Evolutionary conservation across 2,888 invertebrate species (phyloP), one percentile per base, ranked within the genome.

Genomic region (Ormyrus labotus): DNA sequence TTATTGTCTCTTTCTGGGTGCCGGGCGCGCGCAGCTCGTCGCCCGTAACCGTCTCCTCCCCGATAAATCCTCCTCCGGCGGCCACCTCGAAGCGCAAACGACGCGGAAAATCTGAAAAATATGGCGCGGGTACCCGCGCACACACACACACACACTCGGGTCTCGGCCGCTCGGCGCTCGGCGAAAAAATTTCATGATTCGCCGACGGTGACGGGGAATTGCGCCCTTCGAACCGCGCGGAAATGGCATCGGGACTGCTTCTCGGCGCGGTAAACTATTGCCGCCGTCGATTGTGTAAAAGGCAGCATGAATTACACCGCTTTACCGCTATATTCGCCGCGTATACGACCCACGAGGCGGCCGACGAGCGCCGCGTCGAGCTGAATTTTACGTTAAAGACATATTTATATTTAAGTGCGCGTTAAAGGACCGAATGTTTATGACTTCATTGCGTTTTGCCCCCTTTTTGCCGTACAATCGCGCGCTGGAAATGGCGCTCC

Each of bases 101-200:
- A 82, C 71, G 81, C 70, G 82, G 82, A 83, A 83, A 79, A 80
- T 73, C 73, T 74, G 63, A 78, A 83, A 84, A 84, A 83, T 84
- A 84, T 78, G 81, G 80, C 68, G 48, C 9, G 57, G 64, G 53
- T 48, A 68, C 10, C 55, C 55, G 55, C 53, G 19, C 60, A 11
- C 5, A 64, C 0, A 19, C 19, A 19, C 19, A 19, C 19, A 19
- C 19, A 19, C 1, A 19, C 19, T 0, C 19, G n/a, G 1, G 19
- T 19, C 19, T 19, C 19, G 19, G 19, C 19, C 19, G 19, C 19
- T 19, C 19, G 19, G 19, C 0, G 0, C 19, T 19, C 19, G 19
- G 19, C 19, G 19, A 19, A 19, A 19, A 19, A 19, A 19, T 19
- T 19, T 19, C 19, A 19, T 19, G 19, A 19, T 19, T 19, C 19